phyloP scores from a whole-genome alignment of 2,888 invertebrate genomes.

The Molanna angustata region DNA sequence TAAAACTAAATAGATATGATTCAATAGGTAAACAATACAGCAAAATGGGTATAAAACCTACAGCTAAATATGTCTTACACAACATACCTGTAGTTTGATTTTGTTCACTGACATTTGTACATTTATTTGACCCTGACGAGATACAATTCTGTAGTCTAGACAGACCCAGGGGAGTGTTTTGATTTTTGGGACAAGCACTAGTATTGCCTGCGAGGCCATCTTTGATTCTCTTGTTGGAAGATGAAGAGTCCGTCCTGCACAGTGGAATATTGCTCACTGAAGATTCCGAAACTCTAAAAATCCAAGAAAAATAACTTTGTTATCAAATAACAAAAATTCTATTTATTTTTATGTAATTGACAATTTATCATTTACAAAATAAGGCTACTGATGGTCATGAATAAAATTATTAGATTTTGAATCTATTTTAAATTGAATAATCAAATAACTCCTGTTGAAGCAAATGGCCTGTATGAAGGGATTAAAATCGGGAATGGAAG shows the following conservation, averaged over 20 bases:
- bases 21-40: too few species aligned
- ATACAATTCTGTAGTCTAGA: slow-evolving; percentile 29
- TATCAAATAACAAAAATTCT: too few species aligned
- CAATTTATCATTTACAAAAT: too few species aligned
- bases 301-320: background rate
- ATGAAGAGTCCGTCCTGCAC: slow-evolving; percentile 23
- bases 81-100: slow-evolving; percentile 13
- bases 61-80: background rate
- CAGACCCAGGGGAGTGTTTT: slow-evolving; percentile 23
- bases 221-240: slow-evolving; percentile 19
- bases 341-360: too few species aligned
- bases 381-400: too few species aligned
- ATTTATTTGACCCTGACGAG: slow-evolving; percentile 25
- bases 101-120: slow-evolving; percentile 29
- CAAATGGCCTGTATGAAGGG: too few species aligned
- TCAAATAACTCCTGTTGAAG: too few species aligned
- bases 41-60: too few species aligned
- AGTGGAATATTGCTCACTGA: slow-evolving; percentile 22
- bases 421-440: too few species aligned
- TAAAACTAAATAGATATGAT: too few species aligned
- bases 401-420: too few species aligned
- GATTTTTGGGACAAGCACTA: slow-evolving; percentile 19
- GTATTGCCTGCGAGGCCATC: slow-evolving; percentile 3
- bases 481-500: too few species aligned
- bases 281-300: slow-evolving; percentile 24